Percentiles rank a stretch among this genome's conserved stretches.
Conservation (phyloP, 1,140 invertebrate genomes). For the Psix sp. region DNA sequence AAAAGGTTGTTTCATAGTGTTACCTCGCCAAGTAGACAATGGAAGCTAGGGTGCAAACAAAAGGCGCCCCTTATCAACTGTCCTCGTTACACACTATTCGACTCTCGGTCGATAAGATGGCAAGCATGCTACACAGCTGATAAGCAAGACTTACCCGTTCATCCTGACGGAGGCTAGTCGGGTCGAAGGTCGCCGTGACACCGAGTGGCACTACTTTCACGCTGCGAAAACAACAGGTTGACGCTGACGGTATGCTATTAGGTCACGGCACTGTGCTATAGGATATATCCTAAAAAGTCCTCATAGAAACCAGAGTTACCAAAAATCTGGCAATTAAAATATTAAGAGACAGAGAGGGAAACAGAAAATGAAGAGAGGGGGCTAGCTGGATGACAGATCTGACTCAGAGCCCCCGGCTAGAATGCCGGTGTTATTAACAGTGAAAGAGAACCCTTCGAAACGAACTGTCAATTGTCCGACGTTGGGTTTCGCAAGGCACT, state of each 20-base stretch:
- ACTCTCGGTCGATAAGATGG: slow-evolving; percentile 54
- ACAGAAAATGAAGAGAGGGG: too few species aligned
- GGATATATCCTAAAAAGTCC: too few species aligned
- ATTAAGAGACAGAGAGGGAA: too few species aligned
- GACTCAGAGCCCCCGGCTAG: slow-evolving; percentile 4
- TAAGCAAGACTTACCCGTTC: slow-evolving; percentile 67
- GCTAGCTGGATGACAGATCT: slow-evolving; percentile 10
- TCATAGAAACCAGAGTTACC: too few species aligned
- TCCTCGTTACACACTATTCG: slow-evolving; percentile 3
- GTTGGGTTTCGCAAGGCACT: slow-evolving; percentile 23
- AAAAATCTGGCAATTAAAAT: too few species aligned
- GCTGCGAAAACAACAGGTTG: slow-evolving; percentile 68
- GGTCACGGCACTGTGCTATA: too few species aligned
- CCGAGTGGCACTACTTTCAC: slow-evolving; percentile 52
- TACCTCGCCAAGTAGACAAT: background rate
- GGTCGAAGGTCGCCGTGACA: slow-evolving; percentile 19
- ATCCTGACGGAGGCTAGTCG: slow-evolving; percentile 61
- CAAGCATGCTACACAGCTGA: slow-evolving; percentile 23
- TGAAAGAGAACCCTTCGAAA: background rate
- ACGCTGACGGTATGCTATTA: too few species aligned
- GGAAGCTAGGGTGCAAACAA: background rate
- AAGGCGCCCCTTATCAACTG: slow-evolving; percentile 7
- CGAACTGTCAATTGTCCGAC: slow-evolving; percentile 10
- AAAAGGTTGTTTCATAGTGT: background rate
- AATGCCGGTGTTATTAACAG: background rate